Evolutionary conservation across 2,888 invertebrate species (phyloP), one percentile per base, ranked within the genome.

Genomic region (Amorpha juglandis): DNA sequence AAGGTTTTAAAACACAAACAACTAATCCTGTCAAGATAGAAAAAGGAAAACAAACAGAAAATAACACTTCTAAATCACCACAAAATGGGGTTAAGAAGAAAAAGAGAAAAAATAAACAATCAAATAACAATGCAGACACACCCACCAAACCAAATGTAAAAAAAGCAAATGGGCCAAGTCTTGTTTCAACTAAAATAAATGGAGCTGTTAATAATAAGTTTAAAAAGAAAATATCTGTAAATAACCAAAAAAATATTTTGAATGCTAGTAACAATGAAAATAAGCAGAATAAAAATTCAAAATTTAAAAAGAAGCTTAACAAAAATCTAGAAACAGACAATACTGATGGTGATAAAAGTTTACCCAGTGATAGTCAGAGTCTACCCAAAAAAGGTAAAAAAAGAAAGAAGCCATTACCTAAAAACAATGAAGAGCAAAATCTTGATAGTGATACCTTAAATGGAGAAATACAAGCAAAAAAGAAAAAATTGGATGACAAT

Each of bases 381-480:
- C 53, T n/a, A 45, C 66, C 51, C 64, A 70, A 62, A 72, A 75
- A 65, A 69, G 71, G 45, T 65, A 74, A 68, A 70, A 67, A 68
- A 69, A 33, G 63, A 67, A 67, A 64, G 66, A 73, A 69, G 65
- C 69, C 67, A 63, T 66, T 67, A 66, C 67, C 53, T 8, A 70
- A 74, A 42, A 68, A 64, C 53, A 73, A 67, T 64, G 63, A 72
- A 27, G 27, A 4, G 14, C 76, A 82, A 65, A 68, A 75, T 38
- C 68, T 73, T 45, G 81, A 86, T 48, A 73, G 77, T 14, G 87
- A 87, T 63, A 81, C 82, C 68, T 74, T 81, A 65, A 87, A 89
- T 68, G 87, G 86, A 75, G 67, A 83, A 14, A 69, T 89, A 66
- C 70, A 86, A 67, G 85, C 79, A 51, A 88, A 85, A 67, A 89